phyloP scores from a whole-genome alignment of 1,140 invertebrate species.

The Drosophila punjabiensis region DNA sequence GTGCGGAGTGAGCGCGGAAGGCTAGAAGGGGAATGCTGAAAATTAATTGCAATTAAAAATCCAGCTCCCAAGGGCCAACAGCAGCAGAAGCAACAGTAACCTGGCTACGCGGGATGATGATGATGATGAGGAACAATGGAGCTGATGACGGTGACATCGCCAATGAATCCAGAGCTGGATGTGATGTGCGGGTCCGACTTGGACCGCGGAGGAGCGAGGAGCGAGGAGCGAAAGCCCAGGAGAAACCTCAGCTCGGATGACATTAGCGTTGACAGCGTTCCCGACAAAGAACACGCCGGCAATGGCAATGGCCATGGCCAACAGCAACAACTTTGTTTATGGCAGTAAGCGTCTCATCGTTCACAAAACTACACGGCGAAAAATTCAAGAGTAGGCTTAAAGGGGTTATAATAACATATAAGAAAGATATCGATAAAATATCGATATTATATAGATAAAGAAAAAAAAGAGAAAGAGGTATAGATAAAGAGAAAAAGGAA shows the following conservation, averaged over 20 bases:
- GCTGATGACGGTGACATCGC: constrained; percentile 31
- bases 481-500: too few species aligned
- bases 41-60: constrained; percentile 74
- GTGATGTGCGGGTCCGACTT: constrained; percentile 11
- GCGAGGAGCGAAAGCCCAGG: constrained; percentile 8
- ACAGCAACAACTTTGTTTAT: constrained; percentile 68
- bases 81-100: neutral
- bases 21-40: constrained; percentile 28
- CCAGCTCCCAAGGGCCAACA: constrained; percentile 29
- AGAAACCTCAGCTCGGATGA: constrained; percentile 59
- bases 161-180: constrained; percentile 26
- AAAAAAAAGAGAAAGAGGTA: too few species aligned
- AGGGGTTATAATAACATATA: neutral
- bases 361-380: constrained; percentile 28
- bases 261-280: constrained; percentile 70
- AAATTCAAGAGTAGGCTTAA: neutral
- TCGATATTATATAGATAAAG: too few species aligned
- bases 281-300: constrained; percentile 41
- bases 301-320: constrained; percentile 32
- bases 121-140: constrained; percentile 22
- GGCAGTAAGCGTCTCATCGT: constrained; percentile 61
- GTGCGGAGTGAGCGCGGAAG: neutral
- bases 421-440: too few species aligned
- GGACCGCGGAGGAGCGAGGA: neutral
- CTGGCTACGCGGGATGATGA: constrained; percentile 4